A percentile compares a stretch with the other conserved stretches of the same genome.
Evolutionary conservation across 1,140 invertebrate genomes (phyloP).

Genomic region (Macrobrachium rosenbergii): DNA sequence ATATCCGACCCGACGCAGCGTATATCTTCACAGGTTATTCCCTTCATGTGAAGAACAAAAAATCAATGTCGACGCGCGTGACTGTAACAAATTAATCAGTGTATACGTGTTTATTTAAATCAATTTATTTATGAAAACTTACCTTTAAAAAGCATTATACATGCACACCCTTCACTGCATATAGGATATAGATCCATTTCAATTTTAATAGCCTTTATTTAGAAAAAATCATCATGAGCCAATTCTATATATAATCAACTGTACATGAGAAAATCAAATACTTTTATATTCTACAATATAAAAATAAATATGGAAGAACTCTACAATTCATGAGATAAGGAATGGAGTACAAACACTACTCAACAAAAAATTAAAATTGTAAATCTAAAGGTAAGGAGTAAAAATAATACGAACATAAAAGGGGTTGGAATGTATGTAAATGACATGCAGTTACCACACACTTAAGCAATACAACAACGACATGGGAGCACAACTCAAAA

Average conservation of each 20-base stretch:
- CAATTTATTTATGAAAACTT: neutral
- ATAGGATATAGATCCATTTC: neutral
- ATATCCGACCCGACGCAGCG: no score
- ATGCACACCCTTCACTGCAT: neutral
- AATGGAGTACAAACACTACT: slow-evolving; percentile 4
- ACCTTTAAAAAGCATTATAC: neutral
- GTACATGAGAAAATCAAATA: neutral
- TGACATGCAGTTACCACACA: no score
- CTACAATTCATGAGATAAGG: slow-evolving; percentile 24
- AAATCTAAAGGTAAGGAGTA: no score
- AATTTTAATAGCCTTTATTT: neutral
- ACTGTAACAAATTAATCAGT: no score
- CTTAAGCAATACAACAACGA: no score
- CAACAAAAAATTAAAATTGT: neutral
- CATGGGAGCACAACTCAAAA: no score
- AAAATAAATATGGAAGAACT: slow-evolving; percentile 33
- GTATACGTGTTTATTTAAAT: neutral
- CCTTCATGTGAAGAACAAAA: no score
- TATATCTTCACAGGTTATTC: no score
- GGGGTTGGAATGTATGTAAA: no score
- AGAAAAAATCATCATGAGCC: slow-evolving; percentile 4
- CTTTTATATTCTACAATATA: neutral
- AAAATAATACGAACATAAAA: no score
- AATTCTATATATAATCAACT: neutral
- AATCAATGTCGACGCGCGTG: no score